phyloP scores from a whole-genome alignment of 2,113 vertebrate species.

The Apodemus speciosus region DNA sequence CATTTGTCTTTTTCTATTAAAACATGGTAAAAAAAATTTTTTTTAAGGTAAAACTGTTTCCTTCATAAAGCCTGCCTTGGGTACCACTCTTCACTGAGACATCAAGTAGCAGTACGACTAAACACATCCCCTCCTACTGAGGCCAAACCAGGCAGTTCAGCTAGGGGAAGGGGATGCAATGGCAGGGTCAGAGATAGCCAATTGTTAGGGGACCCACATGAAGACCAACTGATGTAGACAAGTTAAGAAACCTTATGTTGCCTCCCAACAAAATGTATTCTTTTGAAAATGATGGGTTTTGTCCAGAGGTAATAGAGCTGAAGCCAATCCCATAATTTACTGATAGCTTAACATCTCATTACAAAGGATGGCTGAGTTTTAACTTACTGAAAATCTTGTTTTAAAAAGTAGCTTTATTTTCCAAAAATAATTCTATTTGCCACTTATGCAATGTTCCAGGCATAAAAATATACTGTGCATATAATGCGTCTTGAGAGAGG shows the following conservation, averaged over 20 bases:
- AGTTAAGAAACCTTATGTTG: constrained; percentile 31
- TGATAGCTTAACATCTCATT: constrained; percentile 42
- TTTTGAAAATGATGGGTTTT: constrained; percentile 54
- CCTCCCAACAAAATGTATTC: constrained; percentile 47
- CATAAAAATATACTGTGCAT: neutral
- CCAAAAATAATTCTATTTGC: neutral
- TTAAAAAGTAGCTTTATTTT: constrained; percentile 43
- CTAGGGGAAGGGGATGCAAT: too few species aligned
- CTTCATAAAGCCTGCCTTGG: neutral
- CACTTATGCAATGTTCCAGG: constrained; percentile 5
- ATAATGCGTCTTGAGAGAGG: neutral
- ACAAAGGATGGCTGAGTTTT: constrained; percentile 5
- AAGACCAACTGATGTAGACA: neutral
- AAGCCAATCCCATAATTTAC: constrained; percentile 38
- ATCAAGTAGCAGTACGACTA: too few species aligned
- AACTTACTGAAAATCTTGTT: constrained; percentile 35
- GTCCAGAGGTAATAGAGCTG: constrained; percentile 13
- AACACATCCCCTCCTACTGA: too few species aligned
- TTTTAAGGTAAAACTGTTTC: constrained; percentile 29
- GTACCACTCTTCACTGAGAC: too few species aligned
- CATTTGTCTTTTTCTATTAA: constrained; percentile 3
- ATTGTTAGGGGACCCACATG: too few species aligned
- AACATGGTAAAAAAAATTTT: neutral
- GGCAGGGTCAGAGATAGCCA: too few species aligned
- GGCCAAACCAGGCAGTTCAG: too few species aligned